phyloP scores from a whole-genome alignment of 2,888 invertebrate genomes.

The Ophion slaviceki region DNA sequence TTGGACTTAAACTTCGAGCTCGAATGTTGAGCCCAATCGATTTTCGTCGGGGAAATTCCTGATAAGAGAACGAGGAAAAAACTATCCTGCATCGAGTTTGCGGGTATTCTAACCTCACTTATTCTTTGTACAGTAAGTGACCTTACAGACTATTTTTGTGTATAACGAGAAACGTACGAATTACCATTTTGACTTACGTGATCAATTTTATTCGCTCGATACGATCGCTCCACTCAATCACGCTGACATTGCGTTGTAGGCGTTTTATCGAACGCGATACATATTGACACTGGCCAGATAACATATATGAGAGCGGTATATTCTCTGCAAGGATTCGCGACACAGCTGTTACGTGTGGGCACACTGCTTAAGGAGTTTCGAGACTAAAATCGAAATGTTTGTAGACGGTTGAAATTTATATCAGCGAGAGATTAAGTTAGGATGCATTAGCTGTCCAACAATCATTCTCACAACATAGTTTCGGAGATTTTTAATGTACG shows the following conservation, averaged over 20 bases:
- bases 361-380: too few relatives aligned
- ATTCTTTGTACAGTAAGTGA: neutral
- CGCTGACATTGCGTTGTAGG: conserved; percentile 20
- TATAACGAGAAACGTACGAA: neutral
- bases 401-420: too few relatives aligned
- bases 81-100: conserved; percentile 43
- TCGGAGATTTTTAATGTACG: too few relatives aligned
- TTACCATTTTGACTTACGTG: conserved; percentile 44
- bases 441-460: too few relatives aligned
- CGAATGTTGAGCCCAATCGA: conserved; percentile 1
- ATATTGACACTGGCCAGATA: neutral
- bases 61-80: conserved; percentile 52
- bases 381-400: too few relatives aligned
- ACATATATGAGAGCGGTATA: neutral
- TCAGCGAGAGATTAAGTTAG: too few relatives aligned
- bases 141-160: neutral
- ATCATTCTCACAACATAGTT: too few relatives aligned
- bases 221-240: neutral
- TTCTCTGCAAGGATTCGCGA: neutral
- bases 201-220: neutral
- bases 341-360: neutral
- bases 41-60: conserved; percentile 36
- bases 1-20: neutral
- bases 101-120: conserved; percentile 60
- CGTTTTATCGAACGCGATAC: neutral